Evolutionary conservation across 2,888 invertebrate genomes (phyloP).

Genomic region (Petrophora chlorosata): DNA sequence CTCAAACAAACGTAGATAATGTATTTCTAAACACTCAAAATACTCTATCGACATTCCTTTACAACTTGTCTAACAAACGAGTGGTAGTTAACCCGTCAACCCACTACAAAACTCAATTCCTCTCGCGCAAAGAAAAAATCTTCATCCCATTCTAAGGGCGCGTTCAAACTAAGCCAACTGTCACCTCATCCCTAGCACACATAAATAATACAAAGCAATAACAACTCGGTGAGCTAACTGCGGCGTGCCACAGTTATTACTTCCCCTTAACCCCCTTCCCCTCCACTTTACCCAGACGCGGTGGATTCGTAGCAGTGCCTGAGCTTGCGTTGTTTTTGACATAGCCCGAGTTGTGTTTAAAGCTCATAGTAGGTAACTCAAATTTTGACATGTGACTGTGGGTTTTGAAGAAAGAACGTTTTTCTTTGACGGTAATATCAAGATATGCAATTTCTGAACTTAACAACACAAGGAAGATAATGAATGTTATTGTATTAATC

Average conservation of each 20-base stretch:
- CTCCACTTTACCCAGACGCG: slow-evolving; percentile 28
- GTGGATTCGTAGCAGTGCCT: slow-evolving; percentile 9
- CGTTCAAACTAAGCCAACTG: slow-evolving; percentile 54
- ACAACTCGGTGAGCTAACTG: slow-evolving; percentile 71
- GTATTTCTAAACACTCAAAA: too few species aligned
- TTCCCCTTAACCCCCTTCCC: slow-evolving; percentile 47
- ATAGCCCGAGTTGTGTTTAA: not conserved
- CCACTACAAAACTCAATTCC: slow-evolving; percentile 29
- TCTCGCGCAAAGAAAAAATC: slow-evolving; percentile 32
- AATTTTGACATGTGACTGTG: too few species aligned
- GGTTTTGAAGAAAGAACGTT: too few species aligned
- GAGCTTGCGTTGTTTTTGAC: slow-evolving; percentile 10
- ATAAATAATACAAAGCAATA: slow-evolving; percentile 79
- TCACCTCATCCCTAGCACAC: slow-evolving; percentile 60
- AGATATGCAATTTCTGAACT: too few species aligned
- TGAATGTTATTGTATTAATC: too few species aligned
- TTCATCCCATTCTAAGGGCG: slow-evolving; percentile 30
- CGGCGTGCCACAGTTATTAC: slow-evolving; percentile 76
- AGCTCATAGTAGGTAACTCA: too few species aligned
- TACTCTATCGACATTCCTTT: too few species aligned
- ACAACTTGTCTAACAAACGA: too few species aligned
- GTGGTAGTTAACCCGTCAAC: slow-evolving; percentile 18
- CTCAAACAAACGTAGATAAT: too few species aligned
- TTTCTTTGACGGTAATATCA: too few species aligned
- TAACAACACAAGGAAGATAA: too few species aligned